Evolutionary conservation across 2,888 invertebrate genomes (phyloP), one percentile per base, ranked within the genome.

Genomic region (Quadroppia sp.): DNA sequence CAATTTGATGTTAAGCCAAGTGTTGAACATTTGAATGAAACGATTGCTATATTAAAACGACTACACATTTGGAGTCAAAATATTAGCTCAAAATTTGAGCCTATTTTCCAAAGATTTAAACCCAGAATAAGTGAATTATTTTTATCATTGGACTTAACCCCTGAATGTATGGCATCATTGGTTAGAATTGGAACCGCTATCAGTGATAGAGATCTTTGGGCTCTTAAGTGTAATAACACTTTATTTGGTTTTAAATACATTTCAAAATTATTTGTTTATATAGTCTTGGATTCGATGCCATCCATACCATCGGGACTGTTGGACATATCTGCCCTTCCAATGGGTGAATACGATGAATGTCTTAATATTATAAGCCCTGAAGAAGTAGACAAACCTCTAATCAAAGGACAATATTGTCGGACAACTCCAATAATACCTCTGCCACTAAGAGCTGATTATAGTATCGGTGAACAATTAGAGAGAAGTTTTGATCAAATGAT

Each of bases 341-440:
- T 77, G 1, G 77, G 77, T 0, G 76, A 77, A 48, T 77, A 76
- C 48, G 74, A 73, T 17, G 74, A 77, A 28, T 77, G 77, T 40
- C 25, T 77, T 15, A 75, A 76, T 25, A 76, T 77, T 9, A 42
- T 45, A 48, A 73, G 73, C 48, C 69, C 69, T 13, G 1, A 20
- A 2, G 32, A 64, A 9, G 67, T 13, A 6, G 28, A 42, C 36
- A n/a, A n/a, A n/a, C 25, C 45, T 45, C 25, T 20, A 45, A 69
- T 73, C 50, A 32, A n/a, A 20, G 73, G 73, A 23, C 64, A 73
- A 30, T 73, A 73, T 48, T 73, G 73, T 73, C 48, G 36, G 3
- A 30, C 53, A n/a, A 50, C 32, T 13, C 73, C 73, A 25, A 61
- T 73, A 45, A 36, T 73, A 36, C 73, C 73, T 32, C 73, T 70